Percentiles rank a stretch among this genome's conserved stretches.
Evolutionary conservation across 2,888 invertebrate species (phyloP).

Genomic region (Temnothorax unifasciatus): DNA sequence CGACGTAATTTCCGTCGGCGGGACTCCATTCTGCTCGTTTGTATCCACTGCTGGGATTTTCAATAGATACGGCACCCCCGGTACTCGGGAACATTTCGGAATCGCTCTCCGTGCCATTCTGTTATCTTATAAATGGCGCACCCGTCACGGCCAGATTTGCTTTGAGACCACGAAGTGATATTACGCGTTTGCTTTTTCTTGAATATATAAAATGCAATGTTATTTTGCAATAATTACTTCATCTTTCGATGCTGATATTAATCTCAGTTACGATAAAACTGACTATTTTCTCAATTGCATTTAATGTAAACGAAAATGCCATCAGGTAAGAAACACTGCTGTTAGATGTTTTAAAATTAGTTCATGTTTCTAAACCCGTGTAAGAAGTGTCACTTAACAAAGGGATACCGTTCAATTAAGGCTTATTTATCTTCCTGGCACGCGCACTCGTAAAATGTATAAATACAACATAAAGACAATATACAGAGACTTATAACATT

Average conservation of each 20-base stretch:
- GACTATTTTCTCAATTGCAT: background rate
- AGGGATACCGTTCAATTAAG: background rate
- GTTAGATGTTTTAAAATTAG: background rate
- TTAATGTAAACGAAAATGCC: background rate
- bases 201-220: background rate
- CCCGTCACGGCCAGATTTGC: constrained; percentile 17
- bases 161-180: constrained; percentile 10
- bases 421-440: background rate
- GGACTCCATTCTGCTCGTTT: constrained; percentile 52
- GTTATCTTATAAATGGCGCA: constrained; percentile 40
- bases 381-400: background rate
- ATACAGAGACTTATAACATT: background rate
- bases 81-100: constrained; percentile 29
- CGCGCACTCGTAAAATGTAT: background rate
- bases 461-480: background rate
- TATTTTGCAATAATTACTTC: background rate
- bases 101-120: constrained; percentile 1
- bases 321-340: background rate
- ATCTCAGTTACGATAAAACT: background rate
- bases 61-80: constrained; percentile 46
- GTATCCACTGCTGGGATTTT: constrained; percentile 50
- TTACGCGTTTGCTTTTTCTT: constrained; percentile 2
- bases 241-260: background rate
- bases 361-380: background rate
- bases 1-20: constrained; percentile 61